Evolutionary conservation across 92 coral and sea anemone genomes (phyloP).

Genomic region (Palythoa grandis): DNA sequence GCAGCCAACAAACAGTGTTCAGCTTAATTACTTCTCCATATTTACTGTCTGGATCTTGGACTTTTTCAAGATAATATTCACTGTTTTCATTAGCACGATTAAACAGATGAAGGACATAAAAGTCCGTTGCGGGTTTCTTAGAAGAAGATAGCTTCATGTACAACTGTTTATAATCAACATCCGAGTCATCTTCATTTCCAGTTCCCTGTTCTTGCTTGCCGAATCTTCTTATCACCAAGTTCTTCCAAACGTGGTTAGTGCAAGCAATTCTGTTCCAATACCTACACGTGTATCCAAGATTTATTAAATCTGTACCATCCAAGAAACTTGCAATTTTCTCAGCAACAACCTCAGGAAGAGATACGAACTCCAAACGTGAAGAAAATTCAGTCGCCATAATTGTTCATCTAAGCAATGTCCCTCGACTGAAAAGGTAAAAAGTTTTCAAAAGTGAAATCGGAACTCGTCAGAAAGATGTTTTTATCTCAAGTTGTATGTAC

Average conservation of each 20-base stretch:
- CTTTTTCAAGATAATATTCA: slow-evolving; percentile 57
- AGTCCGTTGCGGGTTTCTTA: slow-evolving; percentile 59
- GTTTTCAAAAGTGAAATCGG: too few species aligned
- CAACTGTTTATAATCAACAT: slow-evolving; percentile 52
- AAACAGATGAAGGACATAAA: slow-evolving; percentile 52
- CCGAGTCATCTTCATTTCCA: background rate
- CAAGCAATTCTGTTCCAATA: slow-evolving; percentile 61
- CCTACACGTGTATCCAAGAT: slow-evolving; percentile 72
- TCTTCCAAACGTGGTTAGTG: slow-evolving; percentile 66
- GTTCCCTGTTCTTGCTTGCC: slow-evolving; percentile 35
- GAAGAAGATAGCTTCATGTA: slow-evolving; percentile 63
- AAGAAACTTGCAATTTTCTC: slow-evolving; percentile 70
- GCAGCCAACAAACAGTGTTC: slow-evolving; percentile 72
- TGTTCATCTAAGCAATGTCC: too few species aligned
- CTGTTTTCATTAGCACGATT: slow-evolving; percentile 3
- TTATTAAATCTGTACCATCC: slow-evolving; percentile 66
- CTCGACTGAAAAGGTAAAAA: too few species aligned
- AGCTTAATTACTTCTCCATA: slow-evolving; percentile 67
- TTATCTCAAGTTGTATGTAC: too few species aligned
- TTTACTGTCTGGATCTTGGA: slow-evolving; percentile 62
- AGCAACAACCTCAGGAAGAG: slow-evolving; percentile 63
- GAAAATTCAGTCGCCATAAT: background rate
- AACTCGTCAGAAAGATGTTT: too few species aligned
- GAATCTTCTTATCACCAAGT: slow-evolving; percentile 59
- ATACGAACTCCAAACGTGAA: background rate